Base-by-base conservation (phyloP, 2,888 invertebrate genomes). In the Crematogaster levior region DNA sequence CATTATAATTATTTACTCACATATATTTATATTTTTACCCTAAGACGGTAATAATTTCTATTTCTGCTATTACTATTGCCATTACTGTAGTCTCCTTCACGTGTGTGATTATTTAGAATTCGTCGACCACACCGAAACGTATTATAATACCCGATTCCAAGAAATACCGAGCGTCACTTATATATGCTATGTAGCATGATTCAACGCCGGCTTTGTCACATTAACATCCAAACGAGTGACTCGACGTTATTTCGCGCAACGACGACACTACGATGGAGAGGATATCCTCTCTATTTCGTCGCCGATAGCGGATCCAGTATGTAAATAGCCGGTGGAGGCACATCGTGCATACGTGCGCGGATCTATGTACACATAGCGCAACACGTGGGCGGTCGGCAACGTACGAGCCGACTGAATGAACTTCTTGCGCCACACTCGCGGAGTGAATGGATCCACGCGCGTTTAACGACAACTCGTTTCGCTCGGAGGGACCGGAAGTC, bases 291-390 rank as follows among this genome's bases (percentile, higher is more conserved):
- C 61, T 72, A 21, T 74, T 34, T 80, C 83, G 84, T 82, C 75
- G 82, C 80, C 88, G 90, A 90, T 90, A 88, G 90, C 79, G 84
- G 89, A 90, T 90, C 90, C 88, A 84, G 86, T 90, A 90, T 90
- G 90, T 89, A 90, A 90, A 90, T 90, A 89, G 18, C 30, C 84
- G 85, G 84, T 84, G 79, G 66, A 84, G 86, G 85, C 83, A 85
- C 82, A 83, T 81, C 77, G 83, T 70, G 34, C 77, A 58, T 70
- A 27, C 27, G 63, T 74, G 85, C 82, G 87, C 82, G 87, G 88
- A 90, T 91, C 91, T 91, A 91, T 91, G 91, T 89, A 88, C 91
- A 90, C 89, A 91, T 91, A 90, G 85, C 83, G 84, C 82, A 85
- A 87, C 87, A 89, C 90, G 91, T 91, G 89, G 91, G 91, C 91